These are phyloP conservation scores for Orius insidiosus DNA, from an alignment of 1,140 invertebrate species.

Conservation along the genomic window DNA sequence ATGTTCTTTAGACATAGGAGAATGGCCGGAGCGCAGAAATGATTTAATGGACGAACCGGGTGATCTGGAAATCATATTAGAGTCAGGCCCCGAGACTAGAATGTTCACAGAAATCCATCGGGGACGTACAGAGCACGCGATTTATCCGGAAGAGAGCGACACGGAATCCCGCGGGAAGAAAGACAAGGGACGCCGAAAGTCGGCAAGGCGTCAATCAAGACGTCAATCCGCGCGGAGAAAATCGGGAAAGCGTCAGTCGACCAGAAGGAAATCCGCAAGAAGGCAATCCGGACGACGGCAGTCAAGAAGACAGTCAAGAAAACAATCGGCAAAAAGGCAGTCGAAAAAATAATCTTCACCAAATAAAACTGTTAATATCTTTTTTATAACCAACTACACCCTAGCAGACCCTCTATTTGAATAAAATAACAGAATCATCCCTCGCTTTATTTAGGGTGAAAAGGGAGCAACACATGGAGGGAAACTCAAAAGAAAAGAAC, in stretches of 20 bases:
- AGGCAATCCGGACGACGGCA: not conserved
- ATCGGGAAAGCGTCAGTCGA: not conserved
- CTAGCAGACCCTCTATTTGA: not conserved
- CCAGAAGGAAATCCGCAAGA: not conserved
- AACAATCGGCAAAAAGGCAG: not conserved
- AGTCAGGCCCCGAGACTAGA: not conserved
- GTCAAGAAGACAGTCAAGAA: not conserved
- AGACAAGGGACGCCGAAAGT: not conserved
- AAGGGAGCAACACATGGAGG: too few relatives aligned
- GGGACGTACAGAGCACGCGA: constrained; percentile 1
- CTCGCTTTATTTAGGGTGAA: too few relatives aligned
- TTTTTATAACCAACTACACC: not conserved
- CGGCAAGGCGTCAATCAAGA: not conserved
- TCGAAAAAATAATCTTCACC: not conserved
- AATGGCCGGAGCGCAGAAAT: not conserved
- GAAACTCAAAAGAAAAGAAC: too few relatives aligned
- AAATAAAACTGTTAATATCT: not conserved
- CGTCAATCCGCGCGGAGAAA: not conserved
- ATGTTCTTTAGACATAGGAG: constrained; percentile 1
- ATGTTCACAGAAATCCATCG: not conserved
- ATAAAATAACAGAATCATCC: not conserved
- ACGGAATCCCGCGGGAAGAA: not conserved
- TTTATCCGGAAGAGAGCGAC: constrained; percentile 1
- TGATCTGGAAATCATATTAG: constrained; percentile 6
- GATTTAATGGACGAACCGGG: constrained; percentile 3